Percentiles rank a stretch among this genome's conserved stretches.
Evolutionary conservation across 2,113 vertebrate species (phyloP).

Genomic region (Carassius gibelio): DNA sequence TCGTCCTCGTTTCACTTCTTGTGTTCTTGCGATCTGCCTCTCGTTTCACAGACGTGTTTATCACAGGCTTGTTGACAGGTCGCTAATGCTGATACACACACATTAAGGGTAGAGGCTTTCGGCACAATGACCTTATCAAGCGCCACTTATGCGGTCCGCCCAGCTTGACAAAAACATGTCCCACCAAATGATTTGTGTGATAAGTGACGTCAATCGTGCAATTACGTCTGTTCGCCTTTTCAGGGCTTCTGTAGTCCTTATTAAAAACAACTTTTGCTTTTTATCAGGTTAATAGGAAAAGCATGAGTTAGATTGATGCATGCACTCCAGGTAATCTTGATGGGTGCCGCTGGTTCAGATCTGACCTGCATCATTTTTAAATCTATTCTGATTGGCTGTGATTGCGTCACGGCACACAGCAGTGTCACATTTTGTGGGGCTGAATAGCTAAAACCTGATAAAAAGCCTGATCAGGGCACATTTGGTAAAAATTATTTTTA

Average conservation of each 20-base stretch:
- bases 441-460: not conserved
- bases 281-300: not conserved
- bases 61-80: slow-evolving; percentile 47
- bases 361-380: not conserved
- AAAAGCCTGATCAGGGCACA: not conserved
- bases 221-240: slow-evolving; percentile 7
- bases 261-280: not conserved
- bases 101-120: slow-evolving; percentile 43
- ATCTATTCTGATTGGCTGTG: not conserved
- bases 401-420: not conserved
- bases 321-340: no score
- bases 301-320: not conserved
- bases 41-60: slow-evolving; percentile 31
- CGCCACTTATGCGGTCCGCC: slow-evolving; percentile 23
- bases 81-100: slow-evolving; percentile 46
- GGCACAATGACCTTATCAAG: slow-evolving; percentile 53
- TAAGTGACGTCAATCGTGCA: slow-evolving; percentile 42
- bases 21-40: slow-evolving; percentile 29
- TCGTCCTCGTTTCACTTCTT: slow-evolving; percentile 40
- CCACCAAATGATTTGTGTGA: slow-evolving; percentile 24
- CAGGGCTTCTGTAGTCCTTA: not conserved
- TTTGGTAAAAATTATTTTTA: not conserved
- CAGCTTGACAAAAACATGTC: slow-evolving; percentile 34
- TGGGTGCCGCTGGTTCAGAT: not conserved
- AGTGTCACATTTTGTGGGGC: not conserved